These are phyloP conservation scores for Peromyscus melanophrys DNA, from an alignment of 2,797 vertebrate genomes.

Conservation along the genomic window DNA sequence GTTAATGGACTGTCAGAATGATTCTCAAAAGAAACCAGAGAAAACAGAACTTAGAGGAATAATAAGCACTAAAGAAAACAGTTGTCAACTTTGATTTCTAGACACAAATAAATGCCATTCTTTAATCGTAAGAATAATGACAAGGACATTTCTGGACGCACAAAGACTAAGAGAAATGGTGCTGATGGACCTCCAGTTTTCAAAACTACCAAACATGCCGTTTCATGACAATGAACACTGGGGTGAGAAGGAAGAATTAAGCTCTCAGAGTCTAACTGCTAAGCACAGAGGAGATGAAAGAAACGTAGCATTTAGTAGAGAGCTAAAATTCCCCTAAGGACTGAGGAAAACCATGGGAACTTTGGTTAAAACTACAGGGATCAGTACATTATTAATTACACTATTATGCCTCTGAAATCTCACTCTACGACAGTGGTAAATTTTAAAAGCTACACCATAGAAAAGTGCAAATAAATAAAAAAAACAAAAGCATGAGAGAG, in stretches of 20 bases:
- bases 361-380: not conserved
- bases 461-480: not conserved
- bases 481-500: not conserved
- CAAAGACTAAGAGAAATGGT: not conserved
- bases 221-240: not conserved
- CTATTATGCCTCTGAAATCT: not conserved
- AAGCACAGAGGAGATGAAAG: not conserved
- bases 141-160: slow-evolving; percentile 12
- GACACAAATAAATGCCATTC: not conserved
- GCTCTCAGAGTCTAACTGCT: not conserved
- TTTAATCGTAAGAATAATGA: not conserved
- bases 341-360: not conserved
- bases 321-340: not conserved
- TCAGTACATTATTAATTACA: not conserved
- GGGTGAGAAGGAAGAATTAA: not conserved
- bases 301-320: not conserved
- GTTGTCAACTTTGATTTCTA: slow-evolving; percentile 16
- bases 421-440: not conserved
- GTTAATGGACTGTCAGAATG: not conserved
- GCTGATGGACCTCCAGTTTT: not conserved
- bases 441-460: not conserved
- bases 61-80: not conserved
- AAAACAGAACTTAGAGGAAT: slow-evolving; percentile 16
- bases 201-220: not conserved
- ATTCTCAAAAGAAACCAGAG: slow-evolving; percentile 38